These are phyloP conservation scores for Uromys caudimaculatus DNA, from an alignment of 2,797 vertebrate species.

Conservation along the genomic window DNA sequence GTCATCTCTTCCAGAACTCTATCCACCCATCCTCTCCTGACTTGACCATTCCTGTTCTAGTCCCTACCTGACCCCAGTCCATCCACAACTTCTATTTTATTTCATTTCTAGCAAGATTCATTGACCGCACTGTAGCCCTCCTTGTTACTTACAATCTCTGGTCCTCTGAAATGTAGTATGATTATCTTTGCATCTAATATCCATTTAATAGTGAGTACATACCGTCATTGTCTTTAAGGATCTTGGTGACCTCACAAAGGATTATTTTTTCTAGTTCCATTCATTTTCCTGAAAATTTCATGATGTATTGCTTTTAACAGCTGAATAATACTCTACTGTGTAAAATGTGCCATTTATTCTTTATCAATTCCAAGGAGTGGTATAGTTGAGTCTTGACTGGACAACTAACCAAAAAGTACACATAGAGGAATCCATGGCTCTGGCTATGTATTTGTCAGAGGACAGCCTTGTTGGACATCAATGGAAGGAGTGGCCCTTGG, in stretches of 20 bases:
- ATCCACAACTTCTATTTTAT: background rate
- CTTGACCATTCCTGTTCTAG: background rate
- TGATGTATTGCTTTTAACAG: background rate
- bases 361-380: no score
- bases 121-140: background rate
- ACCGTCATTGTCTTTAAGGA: background rate
- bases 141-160: background rate
- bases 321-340: background rate
- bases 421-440: no score
- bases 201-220: background rate
- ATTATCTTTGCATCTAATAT: background rate
- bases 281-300: background rate
- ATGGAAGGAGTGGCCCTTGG: no score
- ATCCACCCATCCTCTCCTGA: background rate
- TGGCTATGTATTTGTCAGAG: no score
- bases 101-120: background rate
- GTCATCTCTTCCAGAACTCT: background rate
- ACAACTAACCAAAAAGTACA: no score
- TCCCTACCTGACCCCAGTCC: background rate
- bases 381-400: no score
- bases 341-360: background rate
- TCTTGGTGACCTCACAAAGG: background rate
- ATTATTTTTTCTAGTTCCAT: background rate
- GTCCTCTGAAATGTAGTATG: background rate
- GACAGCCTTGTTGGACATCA: no score